phyloP scores from a whole-genome alignment of 2,113 vertebrate genomes.

The Girardinichthys multiradiatus region DNA sequence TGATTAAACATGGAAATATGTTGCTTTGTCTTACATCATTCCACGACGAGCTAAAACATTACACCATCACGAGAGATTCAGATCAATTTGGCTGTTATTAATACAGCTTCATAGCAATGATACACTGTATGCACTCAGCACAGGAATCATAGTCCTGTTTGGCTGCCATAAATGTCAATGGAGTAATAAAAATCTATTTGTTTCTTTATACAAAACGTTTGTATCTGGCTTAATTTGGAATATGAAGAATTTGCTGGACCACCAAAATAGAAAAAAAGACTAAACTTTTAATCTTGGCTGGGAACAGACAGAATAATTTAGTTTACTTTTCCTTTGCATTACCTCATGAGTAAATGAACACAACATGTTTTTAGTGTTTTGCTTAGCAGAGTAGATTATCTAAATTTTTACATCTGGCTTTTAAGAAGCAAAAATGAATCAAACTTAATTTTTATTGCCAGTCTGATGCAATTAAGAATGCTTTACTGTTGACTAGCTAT shows the following conservation, averaged over 20 bases:
- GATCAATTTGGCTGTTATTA: slow-evolving; percentile 20
- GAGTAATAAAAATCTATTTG: background rate
- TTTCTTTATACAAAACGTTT: too few species aligned
- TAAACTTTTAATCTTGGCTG: slow-evolving; percentile 24
- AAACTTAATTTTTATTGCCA: slow-evolving; percentile 1
- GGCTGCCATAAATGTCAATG: background rate
- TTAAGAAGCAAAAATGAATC: background rate
- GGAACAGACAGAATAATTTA: slow-evolving; percentile 12
- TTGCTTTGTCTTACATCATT: slow-evolving; percentile 65
- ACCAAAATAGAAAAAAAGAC: slow-evolving; percentile 6
- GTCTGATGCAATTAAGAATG: slow-evolving; percentile 41
- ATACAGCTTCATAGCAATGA: background rate
- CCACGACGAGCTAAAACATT: slow-evolving; percentile 22
- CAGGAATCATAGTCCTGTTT: slow-evolving; percentile 21
- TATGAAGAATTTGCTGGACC: background rate
- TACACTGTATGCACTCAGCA: background rate
- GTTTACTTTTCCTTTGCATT: background rate
- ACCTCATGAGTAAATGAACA: background rate
- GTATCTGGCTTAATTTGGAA: background rate
- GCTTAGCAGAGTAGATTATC: background rate
- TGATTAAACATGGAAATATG: slow-evolving; percentile 42
- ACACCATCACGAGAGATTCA: background rate
- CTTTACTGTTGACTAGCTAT: slow-evolving; percentile 27
- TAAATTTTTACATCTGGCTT: background rate
- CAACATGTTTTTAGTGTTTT: slow-evolving; percentile 3